These are phyloP conservation scores for Nebria brevicollis DNA, from an alignment of 2,888 invertebrate genomes.

Conservation along the genomic window DNA sequence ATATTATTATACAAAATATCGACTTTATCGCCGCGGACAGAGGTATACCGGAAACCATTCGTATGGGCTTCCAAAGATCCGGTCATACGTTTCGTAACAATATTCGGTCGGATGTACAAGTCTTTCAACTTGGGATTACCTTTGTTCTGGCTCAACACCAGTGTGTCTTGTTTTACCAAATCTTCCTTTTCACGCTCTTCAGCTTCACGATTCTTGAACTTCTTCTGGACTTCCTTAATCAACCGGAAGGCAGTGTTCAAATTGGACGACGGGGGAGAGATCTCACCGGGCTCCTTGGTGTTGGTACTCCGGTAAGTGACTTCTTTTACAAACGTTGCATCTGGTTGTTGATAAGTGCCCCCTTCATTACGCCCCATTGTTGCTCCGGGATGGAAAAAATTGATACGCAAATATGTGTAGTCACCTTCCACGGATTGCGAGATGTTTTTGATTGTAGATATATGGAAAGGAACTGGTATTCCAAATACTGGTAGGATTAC, in stretches of 20 bases:
- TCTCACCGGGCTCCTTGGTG: slow-evolving; percentile 96
- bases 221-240: slow-evolving; percentile 97
- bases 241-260: slow-evolving; percentile 96
- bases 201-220: slow-evolving; percentile 97
- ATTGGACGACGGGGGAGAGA: slow-evolving; percentile 93
- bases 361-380: slow-evolving; percentile 95
- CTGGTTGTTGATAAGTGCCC: slow-evolving; percentile 90
- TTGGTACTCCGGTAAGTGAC: slow-evolving; percentile 98
- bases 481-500: slow-evolving; percentile 98
- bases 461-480: slow-evolving; percentile 96
- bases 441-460: slow-evolving; percentile 98
- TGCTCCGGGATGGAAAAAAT: slow-evolving; percentile 98
- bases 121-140: slow-evolving; percentile 98
- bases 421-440: slow-evolving; percentile 99
- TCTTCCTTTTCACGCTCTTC: slow-evolving; percentile 99
- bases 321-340: slow-evolving; percentile 98
- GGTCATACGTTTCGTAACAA: slow-evolving; percentile 95
- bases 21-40: slow-evolving; percentile 99
- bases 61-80: slow-evolving; percentile 94
- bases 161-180: slow-evolving; percentile 97
- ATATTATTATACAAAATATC: slow-evolving; percentile 99
- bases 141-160: slow-evolving; percentile 93
- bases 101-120: slow-evolving; percentile 98
- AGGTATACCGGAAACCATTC: slow-evolving; percentile 97
- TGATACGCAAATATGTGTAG: slow-evolving; percentile 97